Evolutionary conservation across 2,797 vertebrate species (phyloP), one percentile per base, ranked within the genome.

Genomic region (Smutsia gigantea): DNA sequence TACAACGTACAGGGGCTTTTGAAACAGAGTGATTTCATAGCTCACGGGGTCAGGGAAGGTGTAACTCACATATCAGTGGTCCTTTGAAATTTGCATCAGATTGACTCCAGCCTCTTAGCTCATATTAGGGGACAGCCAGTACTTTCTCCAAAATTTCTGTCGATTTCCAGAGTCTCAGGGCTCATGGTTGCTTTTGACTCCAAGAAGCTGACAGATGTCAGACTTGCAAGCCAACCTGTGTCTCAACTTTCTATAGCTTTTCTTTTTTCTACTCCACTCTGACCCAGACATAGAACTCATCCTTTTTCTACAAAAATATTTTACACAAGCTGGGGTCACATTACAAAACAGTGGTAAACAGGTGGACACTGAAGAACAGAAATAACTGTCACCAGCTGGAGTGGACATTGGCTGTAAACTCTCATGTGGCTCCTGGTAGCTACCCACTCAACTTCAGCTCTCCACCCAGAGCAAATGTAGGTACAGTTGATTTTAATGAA

Each of bases 191-290:
- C 61, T 77, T 29, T 6, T 13, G 37, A 72, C 23, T 81, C 25
- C 39, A 12, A 75, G 69, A 53, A 72, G 2, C n/a, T 42, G 46
- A 66, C 19, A 34, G 49, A 88, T 5, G 5, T 87, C n/a, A 55
- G n/a, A 68, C 51, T 55, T 4, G 2, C 7, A 42, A 46, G 75
- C 77, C 10, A 3, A 8, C 15, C 15, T 0, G 3, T 1, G 7
- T 64, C 42, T 34, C 19, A 17, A 17, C 6, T 37, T 87, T 72
- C 55, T 49, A 21, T 1, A 57, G 57, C 21, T 78, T 78, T 69
- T 21, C 37, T 78, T 74, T 66, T 23, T 69, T 87, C 46, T 90
- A 18, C 37, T 74, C 27, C n/a, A 8, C 86, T 90, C 34, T 87
- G 79, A 53, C 42, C 1, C 34, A 78, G 69, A 68, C 77, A 34